Evolutionary conservation across 1,140 invertebrate species (phyloP).

Genomic region (Apocrypta bakeri): DNA sequence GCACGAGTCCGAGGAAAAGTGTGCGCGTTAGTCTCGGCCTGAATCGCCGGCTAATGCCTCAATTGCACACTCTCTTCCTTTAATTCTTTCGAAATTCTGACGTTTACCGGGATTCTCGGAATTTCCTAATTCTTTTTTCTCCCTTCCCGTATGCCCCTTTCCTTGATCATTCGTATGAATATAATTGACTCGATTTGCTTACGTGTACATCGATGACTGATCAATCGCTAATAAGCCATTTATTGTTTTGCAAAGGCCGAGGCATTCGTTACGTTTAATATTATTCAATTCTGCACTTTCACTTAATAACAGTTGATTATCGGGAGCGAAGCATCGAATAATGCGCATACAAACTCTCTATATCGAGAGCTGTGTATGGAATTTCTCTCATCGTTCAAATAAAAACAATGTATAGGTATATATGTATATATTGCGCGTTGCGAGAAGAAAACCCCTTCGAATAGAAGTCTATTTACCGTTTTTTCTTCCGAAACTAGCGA

Average conservation of each 20-base stretch:
- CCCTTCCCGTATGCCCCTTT: too few relatives aligned
- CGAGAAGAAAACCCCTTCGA: not conserved
- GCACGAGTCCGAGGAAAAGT: conserved; percentile 72
- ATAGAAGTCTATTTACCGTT: not conserved
- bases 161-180: too few relatives aligned
- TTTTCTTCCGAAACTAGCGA: not conserved
- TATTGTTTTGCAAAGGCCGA: too few relatives aligned
- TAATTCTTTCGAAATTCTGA: conserved; percentile 25
- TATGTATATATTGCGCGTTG: too few relatives aligned
- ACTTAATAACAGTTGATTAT: not conserved
- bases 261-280: not conserved
- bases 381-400: not conserved
- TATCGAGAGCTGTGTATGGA: not conserved
- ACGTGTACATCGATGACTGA: too few relatives aligned
- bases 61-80: conserved; percentile 46
- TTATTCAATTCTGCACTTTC: not conserved
- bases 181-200: too few relatives aligned
- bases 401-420: too few relatives aligned
- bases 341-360: not conserved
- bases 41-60: conserved; percentile 70
- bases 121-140: not conserved
- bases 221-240: too few relatives aligned
- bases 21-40: conserved; percentile 73
- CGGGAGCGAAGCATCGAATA: not conserved
- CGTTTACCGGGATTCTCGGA: not conserved